Evolutionary conservation across 2,113 vertebrate species (phyloP).

Genomic region (Oncorhynchus tshawytscha): DNA sequence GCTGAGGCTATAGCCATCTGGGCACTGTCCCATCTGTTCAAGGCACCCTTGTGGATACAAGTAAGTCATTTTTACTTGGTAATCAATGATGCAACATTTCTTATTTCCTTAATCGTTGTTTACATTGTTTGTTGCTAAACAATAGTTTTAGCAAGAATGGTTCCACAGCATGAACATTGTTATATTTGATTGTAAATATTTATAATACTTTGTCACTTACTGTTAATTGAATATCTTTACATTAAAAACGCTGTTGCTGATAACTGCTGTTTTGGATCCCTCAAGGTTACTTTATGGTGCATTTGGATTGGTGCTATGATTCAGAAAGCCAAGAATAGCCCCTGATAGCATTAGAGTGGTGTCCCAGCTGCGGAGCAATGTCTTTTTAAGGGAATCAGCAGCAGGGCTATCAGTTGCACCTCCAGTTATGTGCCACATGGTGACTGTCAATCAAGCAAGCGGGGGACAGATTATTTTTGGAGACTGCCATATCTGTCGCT

Average conservation of each 20-base stretch:
- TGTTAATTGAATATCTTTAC: neutral
- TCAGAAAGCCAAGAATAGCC: slow-evolving; percentile 83
- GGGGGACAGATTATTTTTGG: slow-evolving; percentile 80
- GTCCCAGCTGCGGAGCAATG: slow-evolving; percentile 79
- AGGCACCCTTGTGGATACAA: slow-evolving; percentile 86
- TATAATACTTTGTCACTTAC: neutral
- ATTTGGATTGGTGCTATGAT: slow-evolving; percentile 69
- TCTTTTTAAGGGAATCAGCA: slow-evolving; percentile 92
- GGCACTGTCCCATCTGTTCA: slow-evolving; percentile 82
- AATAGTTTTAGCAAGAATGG: neutral
- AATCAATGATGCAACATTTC: slow-evolving; percentile 8
- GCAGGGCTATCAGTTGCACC: slow-evolving; percentile 83
- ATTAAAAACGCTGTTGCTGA: slow-evolving; percentile 9
- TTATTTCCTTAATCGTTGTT: neutral
- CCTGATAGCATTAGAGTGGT: slow-evolving; percentile 81
- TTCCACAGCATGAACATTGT: neutral
- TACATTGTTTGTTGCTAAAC: neutral
- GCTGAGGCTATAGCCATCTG: slow-evolving; percentile 70
- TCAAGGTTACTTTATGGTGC: slow-evolving; percentile 74
- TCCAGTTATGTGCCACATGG: slow-evolving; percentile 90
- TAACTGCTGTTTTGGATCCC: slow-evolving; percentile 41
- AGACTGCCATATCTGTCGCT: slow-evolving; percentile 81
- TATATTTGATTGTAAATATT: neutral
- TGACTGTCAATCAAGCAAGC: slow-evolving; percentile 87
- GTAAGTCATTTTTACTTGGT: slow-evolving; percentile 71